Base-by-base conservation (phyloP, 2,888 invertebrate genomes). In the Gymnocheta viridis region DNA sequence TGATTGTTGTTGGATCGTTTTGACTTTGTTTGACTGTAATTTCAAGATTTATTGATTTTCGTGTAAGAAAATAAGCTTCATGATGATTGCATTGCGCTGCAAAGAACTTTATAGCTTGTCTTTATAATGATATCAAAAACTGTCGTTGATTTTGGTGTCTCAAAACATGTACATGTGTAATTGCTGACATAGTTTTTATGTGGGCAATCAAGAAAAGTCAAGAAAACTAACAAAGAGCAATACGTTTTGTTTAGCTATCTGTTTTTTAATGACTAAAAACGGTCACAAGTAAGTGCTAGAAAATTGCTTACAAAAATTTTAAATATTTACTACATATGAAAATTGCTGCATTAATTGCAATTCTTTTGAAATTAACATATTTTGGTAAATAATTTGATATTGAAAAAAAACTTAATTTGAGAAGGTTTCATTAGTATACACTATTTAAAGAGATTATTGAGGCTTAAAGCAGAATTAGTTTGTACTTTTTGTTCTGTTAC, bases 81-180 rank as follows among this genome's bases (percentile, higher is more conserved):
- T 44, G n/a, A 38, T 54, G 66, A 67, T 77, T 60, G 35, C 35
- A 22, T 12, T 24, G 22, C 51, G 27, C n/a, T 60, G 17, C 19
- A 58, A 62, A 84, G 83, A 84, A 84, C 80, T 54, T 84, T 77
- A 60, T 72, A 54, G 67, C 35, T 58, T 66, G 66, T 44, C 51
- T 77, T 44, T 58, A 66, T 72, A 80, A 77, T 62, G 81, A 77
- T 73, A 84, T 67, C 62, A 64, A 60, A 58, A 49, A 9, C 5
- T 27, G 47, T 74, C 60, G 14, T 67, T 56, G 27, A 58, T 73
- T 72, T 81, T 72, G 58, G 72, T 73, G 84, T 73, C 60, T 69
- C 56, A 77, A 81, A 84, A 81, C 81, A 84, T 81, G 80, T 81
- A 81, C n/a, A n/a, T n/a, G n/a, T 84, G 80, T 84, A 84, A 84